Evolutionary conservation across 2,113 vertebrate species (phyloP).

Genomic region (Mesoclemmys tuberculata): DNA sequence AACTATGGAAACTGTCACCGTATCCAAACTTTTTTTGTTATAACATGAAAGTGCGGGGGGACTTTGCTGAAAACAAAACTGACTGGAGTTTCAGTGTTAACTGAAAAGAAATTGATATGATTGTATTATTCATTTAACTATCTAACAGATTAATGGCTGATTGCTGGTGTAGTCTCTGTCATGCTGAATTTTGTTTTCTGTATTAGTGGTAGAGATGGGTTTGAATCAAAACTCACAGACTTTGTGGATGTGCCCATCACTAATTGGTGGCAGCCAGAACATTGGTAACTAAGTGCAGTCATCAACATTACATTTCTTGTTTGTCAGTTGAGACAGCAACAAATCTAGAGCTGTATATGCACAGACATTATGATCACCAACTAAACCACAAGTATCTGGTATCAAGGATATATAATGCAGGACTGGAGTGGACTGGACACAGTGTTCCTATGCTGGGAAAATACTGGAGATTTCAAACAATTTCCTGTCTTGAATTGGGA

Average conservation of each 20-base stretch:
- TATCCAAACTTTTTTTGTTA: neutral
- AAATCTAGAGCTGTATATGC: neutral
- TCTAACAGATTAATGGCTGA: neutral
- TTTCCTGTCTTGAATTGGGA: neutral
- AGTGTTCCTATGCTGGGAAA: neutral
- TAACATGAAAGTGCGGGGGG: fast-evolving
- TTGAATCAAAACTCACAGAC: neutral
- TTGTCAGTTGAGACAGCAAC: neutral
- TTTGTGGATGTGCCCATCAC: neutral
- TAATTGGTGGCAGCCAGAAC: neutral
- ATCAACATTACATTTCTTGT: neutral
- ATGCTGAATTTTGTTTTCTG: neutral
- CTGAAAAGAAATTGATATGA: neutral
- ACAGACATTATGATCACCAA: neutral
- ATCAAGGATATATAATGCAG: neutral
- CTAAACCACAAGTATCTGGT: neutral
- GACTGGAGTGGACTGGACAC: neutral
- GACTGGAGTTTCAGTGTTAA: neutral
- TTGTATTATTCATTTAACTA: neutral
- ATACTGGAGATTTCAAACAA: neutral
- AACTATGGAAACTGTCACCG: neutral
- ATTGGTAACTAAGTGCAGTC: neutral
- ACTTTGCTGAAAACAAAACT: neutral
- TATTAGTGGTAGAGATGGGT: neutral
- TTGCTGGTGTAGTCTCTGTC: neutral